Evolutionary conservation across 2,888 invertebrate species (phyloP).

Genomic region (Rotaria socialis): DNA sequence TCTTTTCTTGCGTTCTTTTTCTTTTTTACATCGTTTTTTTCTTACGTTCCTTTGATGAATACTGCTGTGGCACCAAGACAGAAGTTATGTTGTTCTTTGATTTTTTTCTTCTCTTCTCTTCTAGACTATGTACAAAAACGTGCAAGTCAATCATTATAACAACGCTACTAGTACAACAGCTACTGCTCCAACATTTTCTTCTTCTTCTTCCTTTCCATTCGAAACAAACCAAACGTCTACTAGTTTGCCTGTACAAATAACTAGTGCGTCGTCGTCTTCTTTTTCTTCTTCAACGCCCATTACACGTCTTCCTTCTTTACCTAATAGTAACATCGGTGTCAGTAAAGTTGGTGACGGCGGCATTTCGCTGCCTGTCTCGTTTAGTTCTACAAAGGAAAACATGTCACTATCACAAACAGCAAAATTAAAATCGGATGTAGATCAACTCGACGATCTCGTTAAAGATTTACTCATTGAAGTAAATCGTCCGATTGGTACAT

Average conservation of each 20-base stretch:
- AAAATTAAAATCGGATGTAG: neutral
- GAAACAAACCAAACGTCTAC: neutral
- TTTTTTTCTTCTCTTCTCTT: slow-evolving; percentile 1
- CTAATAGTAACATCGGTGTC: slow-evolving; percentile 6
- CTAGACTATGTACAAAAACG: slow-evolving; percentile 36
- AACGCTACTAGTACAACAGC: neutral
- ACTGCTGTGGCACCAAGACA: neutral
- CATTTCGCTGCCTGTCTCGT: slow-evolving; percentile 14
- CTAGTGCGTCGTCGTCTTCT: neutral
- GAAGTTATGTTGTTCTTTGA: slow-evolving; percentile 7
- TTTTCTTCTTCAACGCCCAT: neutral
- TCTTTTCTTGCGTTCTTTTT: neutral
- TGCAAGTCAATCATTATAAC: slow-evolving; percentile 36
- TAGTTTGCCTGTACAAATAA: slow-evolving; percentile 27
- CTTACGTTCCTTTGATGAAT: neutral
- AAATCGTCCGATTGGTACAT: neutral
- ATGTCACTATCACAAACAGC: neutral
- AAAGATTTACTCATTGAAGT: slow-evolving; percentile 8
- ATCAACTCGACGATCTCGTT: slow-evolving; percentile 15
- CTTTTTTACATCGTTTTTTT: neutral
- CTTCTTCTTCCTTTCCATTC: neutral
- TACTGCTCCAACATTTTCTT: neutral
- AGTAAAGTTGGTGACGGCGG: neutral
- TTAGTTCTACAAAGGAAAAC: neutral
- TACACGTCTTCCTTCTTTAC: neutral